phyloP scores from a whole-genome alignment of 2,113 vertebrate species.

The Datnioides undecimradiatus region DNA sequence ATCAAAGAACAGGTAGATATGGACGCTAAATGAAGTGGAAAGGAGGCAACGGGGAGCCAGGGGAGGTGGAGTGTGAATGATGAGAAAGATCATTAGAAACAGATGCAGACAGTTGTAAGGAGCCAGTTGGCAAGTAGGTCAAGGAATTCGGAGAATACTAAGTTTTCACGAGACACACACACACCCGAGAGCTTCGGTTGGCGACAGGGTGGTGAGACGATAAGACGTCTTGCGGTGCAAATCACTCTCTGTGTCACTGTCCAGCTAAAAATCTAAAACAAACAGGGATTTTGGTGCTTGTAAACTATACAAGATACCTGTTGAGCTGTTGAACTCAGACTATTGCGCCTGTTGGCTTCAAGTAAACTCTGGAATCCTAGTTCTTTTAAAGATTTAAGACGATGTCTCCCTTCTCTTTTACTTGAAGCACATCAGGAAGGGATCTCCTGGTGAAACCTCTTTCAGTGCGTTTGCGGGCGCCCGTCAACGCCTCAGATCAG shows the following conservation, averaged over 20 bases:
- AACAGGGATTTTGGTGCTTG: neutral
- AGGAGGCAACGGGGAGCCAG: slow-evolving; percentile 41
- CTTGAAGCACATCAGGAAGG: neutral
- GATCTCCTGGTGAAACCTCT: neutral
- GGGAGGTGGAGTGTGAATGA: slow-evolving; percentile 58
- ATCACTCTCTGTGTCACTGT: neutral
- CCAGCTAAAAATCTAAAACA: too few relatives aligned
- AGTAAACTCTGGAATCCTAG: neutral
- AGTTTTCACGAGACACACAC: slow-evolving; percentile 14
- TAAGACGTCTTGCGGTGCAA: neutral
- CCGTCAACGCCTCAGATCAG: too few relatives aligned
- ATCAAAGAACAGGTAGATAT: slow-evolving; percentile 46
- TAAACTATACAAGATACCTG: neutral
- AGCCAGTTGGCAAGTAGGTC: slow-evolving; percentile 35
- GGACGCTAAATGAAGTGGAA: slow-evolving; percentile 49
- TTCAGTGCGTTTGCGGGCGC: too few relatives aligned
- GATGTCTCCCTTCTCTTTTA: too few relatives aligned
- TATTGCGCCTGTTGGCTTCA: neutral
- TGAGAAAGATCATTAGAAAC: slow-evolving; percentile 51
- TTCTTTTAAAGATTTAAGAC: neutral
- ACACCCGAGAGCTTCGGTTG: slow-evolving; percentile 11
- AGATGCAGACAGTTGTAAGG: slow-evolving; percentile 50
- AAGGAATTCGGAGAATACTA: slow-evolving; percentile 41
- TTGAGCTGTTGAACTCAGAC: neutral
- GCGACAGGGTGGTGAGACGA: neutral